Percentiles rank a stretch among this genome's conserved stretches.
phyloP scores from a whole-genome alignment of 1,140 invertebrate species.

The Apis florea region DNA sequence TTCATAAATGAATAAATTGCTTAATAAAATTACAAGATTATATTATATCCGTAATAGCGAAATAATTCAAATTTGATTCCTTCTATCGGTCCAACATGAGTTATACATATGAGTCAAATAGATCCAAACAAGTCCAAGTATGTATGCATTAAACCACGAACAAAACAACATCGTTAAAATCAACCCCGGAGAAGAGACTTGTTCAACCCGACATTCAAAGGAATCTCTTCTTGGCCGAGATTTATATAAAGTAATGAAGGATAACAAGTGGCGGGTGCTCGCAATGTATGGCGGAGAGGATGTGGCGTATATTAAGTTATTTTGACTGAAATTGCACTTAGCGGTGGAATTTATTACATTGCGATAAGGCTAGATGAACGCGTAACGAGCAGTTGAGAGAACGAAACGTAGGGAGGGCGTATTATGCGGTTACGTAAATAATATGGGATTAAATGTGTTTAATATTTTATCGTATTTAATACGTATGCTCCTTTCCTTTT shows the following conservation, averaged over 20 bases:
- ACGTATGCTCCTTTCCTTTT: too few relatives aligned
- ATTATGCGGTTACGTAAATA: conserved; percentile 1
- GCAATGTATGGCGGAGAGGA: not conserved
- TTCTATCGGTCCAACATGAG: too few relatives aligned
- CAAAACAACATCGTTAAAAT: not conserved
- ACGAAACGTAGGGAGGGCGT: not conserved
- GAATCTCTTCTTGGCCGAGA: not conserved
- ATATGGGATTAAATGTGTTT: not conserved
- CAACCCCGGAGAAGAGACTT: not conserved
- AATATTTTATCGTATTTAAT: too few relatives aligned
- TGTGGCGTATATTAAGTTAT: conserved; percentile 17
- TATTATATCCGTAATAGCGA: too few relatives aligned
- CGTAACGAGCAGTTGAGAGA: conserved; percentile 23
- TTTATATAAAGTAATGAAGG: conserved; percentile 15
- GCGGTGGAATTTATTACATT: conserved; percentile 22
- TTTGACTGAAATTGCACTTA: conserved; percentile 22
- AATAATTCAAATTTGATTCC: too few relatives aligned
- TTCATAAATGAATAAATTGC: too few relatives aligned
- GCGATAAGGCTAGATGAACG: conserved; percentile 22
- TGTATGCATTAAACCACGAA: too few relatives aligned
- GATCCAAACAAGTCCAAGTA: too few relatives aligned
- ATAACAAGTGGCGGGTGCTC: conserved; percentile 2
- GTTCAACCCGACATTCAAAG: not conserved
- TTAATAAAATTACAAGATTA: too few relatives aligned
- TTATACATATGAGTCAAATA: too few relatives aligned